These are phyloP conservation scores for Arenaria interpres DNA, from an alignment of 2,113 vertebrate species.

Conservation along the genomic window DNA sequence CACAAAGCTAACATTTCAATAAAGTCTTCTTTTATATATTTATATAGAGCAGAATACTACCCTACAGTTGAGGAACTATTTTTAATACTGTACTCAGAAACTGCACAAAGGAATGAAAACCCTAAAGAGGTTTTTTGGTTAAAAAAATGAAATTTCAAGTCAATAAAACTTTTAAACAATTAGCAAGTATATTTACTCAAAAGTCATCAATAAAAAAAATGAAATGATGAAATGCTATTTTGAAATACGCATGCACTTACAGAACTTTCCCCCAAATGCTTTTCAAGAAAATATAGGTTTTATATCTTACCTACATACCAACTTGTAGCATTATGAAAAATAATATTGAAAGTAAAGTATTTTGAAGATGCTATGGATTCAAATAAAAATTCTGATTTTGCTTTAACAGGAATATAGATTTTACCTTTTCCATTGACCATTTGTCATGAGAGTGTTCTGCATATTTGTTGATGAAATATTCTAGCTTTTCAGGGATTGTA, in stretches of 20 bases:
- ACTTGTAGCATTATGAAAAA: neutral
- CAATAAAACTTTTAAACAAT: neutral
- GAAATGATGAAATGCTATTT: neutral
- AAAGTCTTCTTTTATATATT: neutral
- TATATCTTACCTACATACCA: neutral
- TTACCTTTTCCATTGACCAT: constrained; percentile 97
- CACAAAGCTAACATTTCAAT: neutral
- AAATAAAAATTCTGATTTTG: neutral
- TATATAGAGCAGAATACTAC: neutral
- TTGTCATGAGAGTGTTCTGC: constrained; percentile 95
- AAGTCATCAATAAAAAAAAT: neutral
- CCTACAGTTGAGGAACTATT: neutral
- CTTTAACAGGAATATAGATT: neutral
- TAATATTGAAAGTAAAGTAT: neutral
- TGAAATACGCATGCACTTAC: neutral
- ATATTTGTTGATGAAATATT: constrained; percentile 94
- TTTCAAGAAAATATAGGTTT: neutral
- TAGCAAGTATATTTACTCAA: neutral
- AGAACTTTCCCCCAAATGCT: neutral
- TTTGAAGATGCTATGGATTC: neutral
- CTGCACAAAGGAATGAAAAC: neutral
- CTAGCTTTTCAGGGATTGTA: constrained; percentile 91
- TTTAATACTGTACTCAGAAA: neutral
- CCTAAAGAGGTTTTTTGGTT: neutral
- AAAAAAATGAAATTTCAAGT: neutral